phyloP scores from a whole-genome alignment of 2,113 vertebrate species.

The Piaya cayana region DNA sequence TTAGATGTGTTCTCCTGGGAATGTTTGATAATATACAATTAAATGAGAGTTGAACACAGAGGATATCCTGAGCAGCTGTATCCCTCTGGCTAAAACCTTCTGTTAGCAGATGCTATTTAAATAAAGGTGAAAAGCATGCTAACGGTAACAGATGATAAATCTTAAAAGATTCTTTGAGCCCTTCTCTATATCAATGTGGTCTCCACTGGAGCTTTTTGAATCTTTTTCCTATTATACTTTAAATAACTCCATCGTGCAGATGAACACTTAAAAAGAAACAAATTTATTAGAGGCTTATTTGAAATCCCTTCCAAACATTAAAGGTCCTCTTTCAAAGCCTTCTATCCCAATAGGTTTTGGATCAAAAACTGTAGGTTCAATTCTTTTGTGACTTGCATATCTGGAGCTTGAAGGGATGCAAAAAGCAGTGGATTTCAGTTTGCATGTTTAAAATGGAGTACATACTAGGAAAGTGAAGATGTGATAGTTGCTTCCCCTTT shows the following conservation, averaged over 20 bases:
- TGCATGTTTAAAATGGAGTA: neutral
- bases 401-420: neutral
- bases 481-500: neutral
- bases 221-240: neutral
- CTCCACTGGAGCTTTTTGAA: neutral
- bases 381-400: neutral
- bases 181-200: neutral
- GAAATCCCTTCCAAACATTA: neutral
- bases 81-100: conserved; percentile 24
- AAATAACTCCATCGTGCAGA: neutral
- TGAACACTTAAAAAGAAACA: neutral
- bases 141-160: neutral
- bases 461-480: neutral
- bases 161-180: neutral
- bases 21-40: conserved; percentile 41
- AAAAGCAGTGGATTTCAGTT: neutral
- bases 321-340: conserved; percentile 8
- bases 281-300: conserved; percentile 11
- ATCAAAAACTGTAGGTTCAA: neutral
- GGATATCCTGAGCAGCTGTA: neutral
- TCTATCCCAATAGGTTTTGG: neutral
- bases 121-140: conserved; percentile 28
- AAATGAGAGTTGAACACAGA: conserved; percentile 42
- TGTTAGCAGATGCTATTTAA: conserved; percentile 28
- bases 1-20: conserved; percentile 47